These are phyloP conservation scores for Galeopterus variegatus DNA, from an alignment of 2,113 vertebrate species.

Conservation along the genomic window DNA sequence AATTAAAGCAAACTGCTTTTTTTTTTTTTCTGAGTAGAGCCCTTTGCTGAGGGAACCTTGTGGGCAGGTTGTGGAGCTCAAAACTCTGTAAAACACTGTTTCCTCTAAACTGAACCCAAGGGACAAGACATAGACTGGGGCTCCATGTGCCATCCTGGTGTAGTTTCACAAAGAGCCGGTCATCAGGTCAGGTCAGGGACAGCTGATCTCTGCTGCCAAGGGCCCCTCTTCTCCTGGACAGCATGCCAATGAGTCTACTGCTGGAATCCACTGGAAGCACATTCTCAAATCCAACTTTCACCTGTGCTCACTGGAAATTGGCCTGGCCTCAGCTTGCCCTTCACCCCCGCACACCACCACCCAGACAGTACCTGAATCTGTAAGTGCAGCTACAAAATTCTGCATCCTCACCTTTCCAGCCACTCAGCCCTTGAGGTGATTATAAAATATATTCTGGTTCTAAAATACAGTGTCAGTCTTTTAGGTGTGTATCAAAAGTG, in stretches of 20 bases:
- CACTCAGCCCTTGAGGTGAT: constrained; percentile 86
- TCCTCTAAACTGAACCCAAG: constrained; percentile 2
- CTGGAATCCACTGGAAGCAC: neutral
- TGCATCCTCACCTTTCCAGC: constrained; percentile 65
- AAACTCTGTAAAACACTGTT: neutral
- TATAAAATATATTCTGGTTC: constrained; percentile 85
- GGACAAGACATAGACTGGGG: constrained; percentile 32
- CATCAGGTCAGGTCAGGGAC: neutral
- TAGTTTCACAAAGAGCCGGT: neutral
- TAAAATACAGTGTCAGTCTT: constrained; percentile 89
- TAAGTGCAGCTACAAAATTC: constrained; percentile 71
- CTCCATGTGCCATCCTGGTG: neutral
- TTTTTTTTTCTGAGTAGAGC: constrained; percentile 34
- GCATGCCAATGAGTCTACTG: accelerated
- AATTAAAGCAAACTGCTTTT: constrained; percentile 36
- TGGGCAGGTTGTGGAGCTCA: neutral
- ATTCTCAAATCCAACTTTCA: neutral
- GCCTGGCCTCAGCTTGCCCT: neutral
- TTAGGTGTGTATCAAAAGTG: constrained; percentile 93
- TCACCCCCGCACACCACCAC: neutral
- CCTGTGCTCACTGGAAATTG: neutral
- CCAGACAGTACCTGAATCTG: constrained; percentile 71
- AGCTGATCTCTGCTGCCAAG: neutral
- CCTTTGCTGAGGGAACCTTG: constrained; percentile 30
- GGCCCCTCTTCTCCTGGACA: neutral